Base-by-base conservation (phyloP, 2,113 vertebrate species). In the Argyrosomus japonicus region DNA sequence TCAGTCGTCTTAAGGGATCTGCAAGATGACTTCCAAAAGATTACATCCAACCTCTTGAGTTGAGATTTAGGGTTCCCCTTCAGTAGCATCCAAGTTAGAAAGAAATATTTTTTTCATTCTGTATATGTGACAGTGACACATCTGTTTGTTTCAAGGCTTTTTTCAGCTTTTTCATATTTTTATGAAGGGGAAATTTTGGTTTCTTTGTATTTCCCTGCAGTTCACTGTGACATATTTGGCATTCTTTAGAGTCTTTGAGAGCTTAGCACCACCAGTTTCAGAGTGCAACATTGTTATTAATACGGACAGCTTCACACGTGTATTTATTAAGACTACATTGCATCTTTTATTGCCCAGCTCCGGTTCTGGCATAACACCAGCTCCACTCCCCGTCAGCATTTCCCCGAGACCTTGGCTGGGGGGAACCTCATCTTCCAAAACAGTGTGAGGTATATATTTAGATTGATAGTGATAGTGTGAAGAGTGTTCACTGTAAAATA, bases 1-100 rank as follows among this genome's bases (percentile, higher is more conserved):
- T n/a, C n/a, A n/a, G n/a, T 29, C 19, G 19, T 25, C 51, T 68
- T 36, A 2, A 36, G 57, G 63, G 85, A 86, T 75, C n/a, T 48
- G 19, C 1, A 3, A 72, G 8, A 56, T 27, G 4, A n/a, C 32
- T 25, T 78, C 73, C 65, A 77, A 77, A 75, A 40, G n/a, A 87
- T 71, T 48, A 72, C 64, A 56, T 40, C 6, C 6, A 61, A 8
- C 2, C 12, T 53, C 29, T 68, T 58, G 50, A 64, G n/a, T 64
- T 57, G 68, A 29, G 40, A 9, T 51, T 65, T 19, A 25, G 53
- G 62, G 69, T 87, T 74, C 57, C 65, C 61, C 69, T 27, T 2
- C 13, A 57, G 72, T 9, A 27, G 58, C 71, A 43, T 82, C 68
- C 70, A 84, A 82, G 63, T 32, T 15, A 13, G 3, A 51, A 23